These are phyloP conservation scores for Meteorus cinctellus DNA, from an alignment of 2,888 invertebrate genomes.

Conservation along the genomic window DNA sequence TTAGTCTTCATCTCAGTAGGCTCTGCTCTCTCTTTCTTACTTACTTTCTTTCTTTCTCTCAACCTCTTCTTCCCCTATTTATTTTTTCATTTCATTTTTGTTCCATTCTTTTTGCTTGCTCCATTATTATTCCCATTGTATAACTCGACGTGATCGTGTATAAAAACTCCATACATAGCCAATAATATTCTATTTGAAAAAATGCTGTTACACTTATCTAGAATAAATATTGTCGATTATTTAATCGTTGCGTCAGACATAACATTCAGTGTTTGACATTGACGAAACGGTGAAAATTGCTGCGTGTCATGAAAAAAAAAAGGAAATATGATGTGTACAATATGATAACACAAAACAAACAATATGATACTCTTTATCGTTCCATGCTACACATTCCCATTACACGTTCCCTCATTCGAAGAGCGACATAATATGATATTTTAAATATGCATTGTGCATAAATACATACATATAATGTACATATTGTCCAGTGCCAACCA, in stretches of 20 bases:
- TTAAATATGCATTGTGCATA: constrained; percentile 14
- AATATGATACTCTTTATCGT: background rate
- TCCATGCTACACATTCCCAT: constrained; percentile 2
- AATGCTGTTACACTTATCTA: background rate
- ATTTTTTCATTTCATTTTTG: background rate
- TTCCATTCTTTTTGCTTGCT: background rate
- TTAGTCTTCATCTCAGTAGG: no score
- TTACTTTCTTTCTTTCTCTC: background rate
- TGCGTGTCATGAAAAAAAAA: background rate
- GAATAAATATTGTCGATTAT: background rate
- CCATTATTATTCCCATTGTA: constrained; percentile 1
- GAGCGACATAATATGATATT: background rate
- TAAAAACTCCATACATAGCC: background rate
- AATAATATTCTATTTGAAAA: background rate
- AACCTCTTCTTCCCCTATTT: background rate
- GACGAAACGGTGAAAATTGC: background rate
- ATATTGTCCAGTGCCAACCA: background rate
- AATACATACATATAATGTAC: background rate
- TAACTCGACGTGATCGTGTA: background rate
- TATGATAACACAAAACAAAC: background rate
- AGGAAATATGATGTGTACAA: background rate
- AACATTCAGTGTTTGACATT: background rate
- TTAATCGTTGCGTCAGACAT: background rate
- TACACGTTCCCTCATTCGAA: background rate
- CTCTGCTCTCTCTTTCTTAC: background rate